Evolutionary conservation across 37 sponge, comb jelly and placozoan genomes (phyloP).

Genomic region (Ianthella basta): DNA sequence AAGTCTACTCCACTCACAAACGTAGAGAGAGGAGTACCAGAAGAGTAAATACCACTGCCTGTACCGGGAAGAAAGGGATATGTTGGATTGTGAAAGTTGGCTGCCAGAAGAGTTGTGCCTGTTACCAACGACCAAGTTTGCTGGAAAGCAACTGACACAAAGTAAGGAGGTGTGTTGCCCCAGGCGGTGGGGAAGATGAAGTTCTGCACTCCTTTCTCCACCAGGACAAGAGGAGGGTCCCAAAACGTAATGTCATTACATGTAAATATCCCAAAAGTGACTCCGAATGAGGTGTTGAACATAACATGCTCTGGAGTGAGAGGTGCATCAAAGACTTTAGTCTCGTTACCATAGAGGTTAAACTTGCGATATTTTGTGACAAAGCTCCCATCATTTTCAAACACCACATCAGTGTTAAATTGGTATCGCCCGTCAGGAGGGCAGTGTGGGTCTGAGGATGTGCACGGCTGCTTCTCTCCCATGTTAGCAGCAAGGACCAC

Average conservation of each 20-base stretch:
- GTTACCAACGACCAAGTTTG: slow-evolving; percentile 51
- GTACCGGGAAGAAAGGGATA: background rate
- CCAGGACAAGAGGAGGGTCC: slow-evolving; percentile 28
- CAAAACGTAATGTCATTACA: slow-evolving; percentile 67
- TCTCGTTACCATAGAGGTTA: slow-evolving; percentile 52
- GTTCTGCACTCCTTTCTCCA: slow-evolving; percentile 53
- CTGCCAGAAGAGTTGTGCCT: slow-evolving; percentile 51
- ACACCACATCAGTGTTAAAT: slow-evolving; percentile 70
- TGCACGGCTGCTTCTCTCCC: slow-evolving; percentile 51
- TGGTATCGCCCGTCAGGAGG: slow-evolving; percentile 49
- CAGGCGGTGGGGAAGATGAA: slow-evolving; percentile 68
- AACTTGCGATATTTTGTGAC: slow-evolving; percentile 73
- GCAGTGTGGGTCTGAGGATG: slow-evolving; percentile 8
- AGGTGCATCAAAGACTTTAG: background rate
- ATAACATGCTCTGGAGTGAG: slow-evolving; percentile 11
- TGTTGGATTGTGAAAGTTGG: slow-evolving; percentile 46
- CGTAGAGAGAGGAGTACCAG: too few relatives aligned
- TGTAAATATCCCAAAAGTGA: slow-evolving; percentile 71
- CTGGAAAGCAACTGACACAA: slow-evolving; percentile 40
- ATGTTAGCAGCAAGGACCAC: slow-evolving; percentile 49
- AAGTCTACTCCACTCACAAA: too few relatives aligned
- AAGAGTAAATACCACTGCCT: slow-evolving; percentile 71
- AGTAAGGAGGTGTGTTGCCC: slow-evolving; percentile 54
- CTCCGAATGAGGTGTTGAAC: slow-evolving; percentile 62
- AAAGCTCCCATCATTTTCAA: slow-evolving; percentile 57